Evolutionary conservation across 2,797 vertebrate genomes (phyloP), one percentile per base, ranked within the genome.

Genomic region (Poecilia gillii): DNA sequence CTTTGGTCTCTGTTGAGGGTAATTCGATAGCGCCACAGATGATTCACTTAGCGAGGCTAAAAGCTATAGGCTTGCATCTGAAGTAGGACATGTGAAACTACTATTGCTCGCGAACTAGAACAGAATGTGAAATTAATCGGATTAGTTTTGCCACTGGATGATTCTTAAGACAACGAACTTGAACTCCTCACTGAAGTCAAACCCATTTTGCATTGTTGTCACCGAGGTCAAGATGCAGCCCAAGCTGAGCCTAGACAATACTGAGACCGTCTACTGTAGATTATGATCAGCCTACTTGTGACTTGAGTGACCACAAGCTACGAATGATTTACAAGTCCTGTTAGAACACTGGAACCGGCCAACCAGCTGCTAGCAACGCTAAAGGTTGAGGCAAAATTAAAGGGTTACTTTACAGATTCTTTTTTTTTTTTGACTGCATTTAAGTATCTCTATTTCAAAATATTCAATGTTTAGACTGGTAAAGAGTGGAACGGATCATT

Each of bases 21-120:
- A 95, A 96, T 95, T 93, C 90, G 94, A 96, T 96, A 91, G 93
- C 88, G 91, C 89, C 92, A 92, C 94, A 94, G 95, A 95, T 94
- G 94, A 95, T 94, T 95, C 93, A 92, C 92, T 94, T 93, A 95
- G 88, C 31, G 0, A 79, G 86, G 81, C 88, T 94, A 90, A 95
- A 94, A 93, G 93, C 93, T 90, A 92, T 92, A 94, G 90, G 83
- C 90, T 88, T 90, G 92, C 90, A 90, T 93, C 91, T 92, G 84
- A 90, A 91, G 89, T 72, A 94, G 88, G 91, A 91, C 90, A 92
- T 88, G 89, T 90, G 90, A 94, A 92, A 93, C 91, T 88, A 90
- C 87, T 74, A 87, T 92, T 85, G 79, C 86, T 92, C 90, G 87
- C 84, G 85, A 91, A 93, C 88, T 81, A 82, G 90, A 90, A 79